Percentiles rank a stretch among this genome's conserved stretches.
phyloP scores from a whole-genome alignment of 1,140 invertebrate species.

The Brevipalpus yothersi region DNA sequence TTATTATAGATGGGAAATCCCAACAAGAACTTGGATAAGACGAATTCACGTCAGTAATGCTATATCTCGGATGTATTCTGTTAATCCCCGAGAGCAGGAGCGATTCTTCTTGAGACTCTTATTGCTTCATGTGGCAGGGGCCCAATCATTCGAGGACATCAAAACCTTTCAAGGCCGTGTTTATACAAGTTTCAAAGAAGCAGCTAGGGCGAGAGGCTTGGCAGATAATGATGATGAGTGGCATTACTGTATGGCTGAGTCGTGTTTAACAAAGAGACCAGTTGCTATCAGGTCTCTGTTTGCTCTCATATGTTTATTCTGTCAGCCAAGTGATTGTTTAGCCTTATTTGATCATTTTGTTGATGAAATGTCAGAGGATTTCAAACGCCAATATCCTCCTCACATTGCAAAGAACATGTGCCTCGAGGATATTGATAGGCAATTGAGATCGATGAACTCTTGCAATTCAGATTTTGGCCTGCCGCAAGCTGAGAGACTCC shows the following conservation, averaged over 20 bases:
- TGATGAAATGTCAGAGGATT: not conserved
- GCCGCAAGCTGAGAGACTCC: not conserved
- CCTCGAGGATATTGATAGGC: not conserved
- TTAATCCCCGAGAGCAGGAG: constrained; percentile 9
- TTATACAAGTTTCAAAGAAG: constrained; percentile 9
- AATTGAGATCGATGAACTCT: not conserved
- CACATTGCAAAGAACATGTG: not conserved
- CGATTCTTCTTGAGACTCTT: constrained; percentile 13
- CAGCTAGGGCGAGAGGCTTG: not conserved
- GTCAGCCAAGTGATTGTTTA: too few relatives aligned
- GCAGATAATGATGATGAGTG: constrained; percentile 7
- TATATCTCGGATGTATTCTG: constrained; percentile 8
- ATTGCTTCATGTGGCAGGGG: constrained; percentile 7
- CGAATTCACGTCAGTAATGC: not conserved
- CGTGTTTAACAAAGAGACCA: too few relatives aligned
- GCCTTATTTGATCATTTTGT: not conserved
- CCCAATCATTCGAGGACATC: constrained; percentile 12
- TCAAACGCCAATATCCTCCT: not conserved
- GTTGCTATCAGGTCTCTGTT: too few relatives aligned
- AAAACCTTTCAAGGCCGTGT: constrained; percentile 6
- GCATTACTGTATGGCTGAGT: not conserved
- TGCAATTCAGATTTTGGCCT: not conserved
- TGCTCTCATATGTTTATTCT: too few relatives aligned
- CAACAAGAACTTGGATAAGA: not conserved
- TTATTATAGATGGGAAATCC: not conserved